A percentile compares a stretch with the other conserved stretches of the same genome.
These are phyloP conservation scores for Turritopsis rubra DNA, from an alignment of 30 jellyfish, hydroid and myxozoan species.

Conservation along the genomic window DNA sequence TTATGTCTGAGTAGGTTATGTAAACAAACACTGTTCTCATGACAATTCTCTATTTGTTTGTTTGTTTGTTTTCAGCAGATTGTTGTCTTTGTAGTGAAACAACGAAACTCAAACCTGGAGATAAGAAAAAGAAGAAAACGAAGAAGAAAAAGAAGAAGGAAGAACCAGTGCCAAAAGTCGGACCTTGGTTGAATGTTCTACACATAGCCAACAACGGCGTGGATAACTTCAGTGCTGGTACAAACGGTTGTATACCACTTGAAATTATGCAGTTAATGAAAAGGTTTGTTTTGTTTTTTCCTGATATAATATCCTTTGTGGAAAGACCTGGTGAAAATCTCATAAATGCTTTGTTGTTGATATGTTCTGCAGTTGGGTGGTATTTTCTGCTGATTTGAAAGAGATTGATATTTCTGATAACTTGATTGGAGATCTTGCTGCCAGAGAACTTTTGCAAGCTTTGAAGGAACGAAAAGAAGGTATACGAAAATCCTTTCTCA, in stretches of 20 bases:
- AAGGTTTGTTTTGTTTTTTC: constrained; percentile 38
- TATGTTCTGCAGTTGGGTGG: constrained; percentile 90
- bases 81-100: not conserved
- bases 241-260: constrained; percentile 44
- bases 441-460: constrained; percentile 60
- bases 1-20: not conserved
- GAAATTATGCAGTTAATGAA: constrained; percentile 53
- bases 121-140: constrained; percentile 30
- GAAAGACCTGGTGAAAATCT: not conserved
- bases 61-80: not conserved
- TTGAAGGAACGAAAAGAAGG: constrained; percentile 53
- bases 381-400: constrained; percentile 47
- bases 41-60: not conserved
- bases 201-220: constrained; percentile 59
- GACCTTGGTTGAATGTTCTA: constrained; percentile 70
- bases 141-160: constrained; percentile 31
- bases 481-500: too few relatives aligned
- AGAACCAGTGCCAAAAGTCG: constrained; percentile 60
- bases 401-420: constrained; percentile 66
- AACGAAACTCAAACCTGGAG: not conserved
- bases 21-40: not conserved
- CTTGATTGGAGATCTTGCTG: constrained; percentile 69
- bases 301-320: too few relatives aligned
- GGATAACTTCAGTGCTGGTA: constrained; percentile 47
- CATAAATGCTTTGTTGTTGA: too few relatives aligned